These are phyloP conservation scores for Lamellibrachia satsuma DNA, from an alignment of 2,888 invertebrate genomes.

Conservation along the genomic window DNA sequence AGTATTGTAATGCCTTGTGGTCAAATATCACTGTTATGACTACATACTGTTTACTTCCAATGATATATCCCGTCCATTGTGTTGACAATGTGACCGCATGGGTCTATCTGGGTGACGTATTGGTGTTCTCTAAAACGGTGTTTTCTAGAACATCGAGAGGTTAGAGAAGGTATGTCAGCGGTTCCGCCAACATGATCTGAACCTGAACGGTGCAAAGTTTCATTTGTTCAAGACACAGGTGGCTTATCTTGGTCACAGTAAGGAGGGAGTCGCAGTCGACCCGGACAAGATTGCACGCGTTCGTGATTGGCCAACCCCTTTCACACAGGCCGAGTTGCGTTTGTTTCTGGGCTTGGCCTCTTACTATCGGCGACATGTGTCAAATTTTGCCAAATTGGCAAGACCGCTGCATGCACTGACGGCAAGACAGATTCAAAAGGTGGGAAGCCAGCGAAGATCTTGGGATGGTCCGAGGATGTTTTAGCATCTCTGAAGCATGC, in stretches of 20 bases:
- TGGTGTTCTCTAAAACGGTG: background rate
- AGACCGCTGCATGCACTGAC: background rate
- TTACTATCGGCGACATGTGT: background rate
- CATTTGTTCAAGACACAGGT: background rate
- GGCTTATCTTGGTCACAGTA: constrained; percentile 5
- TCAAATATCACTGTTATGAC: too few relatives aligned
- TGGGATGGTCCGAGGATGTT: background rate
- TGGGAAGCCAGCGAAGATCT: background rate
- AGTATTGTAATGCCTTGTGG: too few relatives aligned
- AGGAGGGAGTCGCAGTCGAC: background rate
- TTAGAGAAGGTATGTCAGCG: background rate
- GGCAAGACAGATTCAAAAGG: background rate
- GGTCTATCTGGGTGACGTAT: background rate
- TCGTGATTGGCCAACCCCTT: background rate
- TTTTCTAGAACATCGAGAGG: background rate
- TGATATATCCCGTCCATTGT: too few relatives aligned
- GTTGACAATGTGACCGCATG: background rate
- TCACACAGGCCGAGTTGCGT: background rate
- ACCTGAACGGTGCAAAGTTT: background rate
- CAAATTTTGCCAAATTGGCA: background rate
- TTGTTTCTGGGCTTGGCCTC: background rate
- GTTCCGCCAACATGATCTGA: background rate
- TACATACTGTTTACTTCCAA: too few relatives aligned
- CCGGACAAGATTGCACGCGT: background rate
- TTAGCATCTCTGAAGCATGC: background rate